phyloP scores from a whole-genome alignment of 2,888 invertebrate species.

The Caenorhabditis macrosperma region DNA sequence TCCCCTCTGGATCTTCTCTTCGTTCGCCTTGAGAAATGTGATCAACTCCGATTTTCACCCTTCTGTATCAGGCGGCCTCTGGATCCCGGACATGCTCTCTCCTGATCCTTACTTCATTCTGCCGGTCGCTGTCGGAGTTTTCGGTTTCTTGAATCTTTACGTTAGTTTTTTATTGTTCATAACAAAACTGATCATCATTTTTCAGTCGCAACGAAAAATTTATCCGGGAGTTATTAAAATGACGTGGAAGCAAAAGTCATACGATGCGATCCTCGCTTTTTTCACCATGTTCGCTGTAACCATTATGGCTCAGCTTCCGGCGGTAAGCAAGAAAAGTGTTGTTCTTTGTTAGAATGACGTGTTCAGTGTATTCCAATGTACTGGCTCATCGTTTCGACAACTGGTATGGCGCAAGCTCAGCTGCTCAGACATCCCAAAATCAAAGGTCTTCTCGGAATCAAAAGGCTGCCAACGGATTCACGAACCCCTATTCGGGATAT shows the following conservation, averaged over 20 bases:
- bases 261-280: constrained; percentile 72
- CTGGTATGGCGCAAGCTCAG: constrained; percentile 74
- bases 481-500: constrained; percentile 75
- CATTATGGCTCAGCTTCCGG: constrained; percentile 76
- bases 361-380: constrained; percentile 77
- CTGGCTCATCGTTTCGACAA: constrained; percentile 73
- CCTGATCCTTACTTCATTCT: constrained; percentile 77
- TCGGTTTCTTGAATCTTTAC: constrained; percentile 77
- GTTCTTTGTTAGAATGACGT: background rate
- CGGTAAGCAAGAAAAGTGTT: constrained; percentile 60
- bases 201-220: constrained; percentile 76
- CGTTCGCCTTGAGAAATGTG: constrained; percentile 76
- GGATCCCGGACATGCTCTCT: constrained; percentile 72
- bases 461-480: constrained; percentile 76
- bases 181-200: background rate
- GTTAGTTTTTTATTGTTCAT: constrained; percentile 48
- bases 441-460: constrained; percentile 72
- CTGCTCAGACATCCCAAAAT: constrained; percentile 73
- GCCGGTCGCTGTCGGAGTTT: constrained; percentile 72
- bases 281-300: constrained; percentile 73
- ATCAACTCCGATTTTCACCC: constrained; percentile 74
- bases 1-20: constrained; percentile 78
- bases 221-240: constrained; percentile 69
- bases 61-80: constrained; percentile 70
- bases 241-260: constrained; percentile 68